phyloP scores from a whole-genome alignment of 1,140 invertebrate genomes.

The Tribolium castaneum region DNA sequence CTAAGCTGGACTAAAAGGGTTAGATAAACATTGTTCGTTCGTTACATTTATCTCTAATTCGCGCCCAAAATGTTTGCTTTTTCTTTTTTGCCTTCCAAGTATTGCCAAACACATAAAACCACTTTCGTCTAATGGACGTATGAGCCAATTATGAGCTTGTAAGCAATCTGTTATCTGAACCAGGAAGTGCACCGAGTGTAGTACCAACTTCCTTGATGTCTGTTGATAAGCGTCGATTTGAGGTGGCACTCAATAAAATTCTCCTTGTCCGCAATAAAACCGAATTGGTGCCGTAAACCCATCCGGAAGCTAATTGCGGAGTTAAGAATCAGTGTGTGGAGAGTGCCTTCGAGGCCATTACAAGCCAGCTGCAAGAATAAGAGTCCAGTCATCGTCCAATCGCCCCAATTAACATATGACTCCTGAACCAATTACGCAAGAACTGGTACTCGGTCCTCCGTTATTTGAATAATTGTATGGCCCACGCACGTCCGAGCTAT shows the following conservation, averaged over 20 bases:
- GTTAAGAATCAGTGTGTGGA: slow-evolving; percentile 27
- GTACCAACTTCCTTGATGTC: background rate
- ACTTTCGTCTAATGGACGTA: too few species aligned
- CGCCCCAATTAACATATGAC: slow-evolving; percentile 53
- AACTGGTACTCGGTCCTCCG: slow-evolving; percentile 32
- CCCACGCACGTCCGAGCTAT: slow-evolving; percentile 34
- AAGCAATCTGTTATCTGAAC: too few species aligned
- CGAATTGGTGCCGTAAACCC: background rate
- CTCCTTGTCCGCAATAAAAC: background rate
- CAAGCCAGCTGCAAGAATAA: slow-evolving; percentile 47
- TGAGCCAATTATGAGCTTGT: too few species aligned
- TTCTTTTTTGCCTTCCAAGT: too few species aligned
- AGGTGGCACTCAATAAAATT: too few species aligned
- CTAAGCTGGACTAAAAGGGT: too few species aligned
- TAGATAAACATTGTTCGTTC: too few species aligned
- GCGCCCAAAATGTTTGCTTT: too few species aligned
- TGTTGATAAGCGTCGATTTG: background rate
- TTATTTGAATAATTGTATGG: slow-evolving; percentile 51
- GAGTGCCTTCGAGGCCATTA: slow-evolving; percentile 1
- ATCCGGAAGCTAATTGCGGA: slow-evolving; percentile 23
- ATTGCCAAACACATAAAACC: too few species aligned
- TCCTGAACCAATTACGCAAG: slow-evolving; percentile 42
- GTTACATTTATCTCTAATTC: too few species aligned
- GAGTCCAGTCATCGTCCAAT: slow-evolving; percentile 49
- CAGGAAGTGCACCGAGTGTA: too few species aligned